Percentiles rank a stretch among this genome's conserved stretches.
Evolutionary conservation across 2,113 vertebrate genomes (phyloP).

Genomic region (Equus przewalskii): DNA sequence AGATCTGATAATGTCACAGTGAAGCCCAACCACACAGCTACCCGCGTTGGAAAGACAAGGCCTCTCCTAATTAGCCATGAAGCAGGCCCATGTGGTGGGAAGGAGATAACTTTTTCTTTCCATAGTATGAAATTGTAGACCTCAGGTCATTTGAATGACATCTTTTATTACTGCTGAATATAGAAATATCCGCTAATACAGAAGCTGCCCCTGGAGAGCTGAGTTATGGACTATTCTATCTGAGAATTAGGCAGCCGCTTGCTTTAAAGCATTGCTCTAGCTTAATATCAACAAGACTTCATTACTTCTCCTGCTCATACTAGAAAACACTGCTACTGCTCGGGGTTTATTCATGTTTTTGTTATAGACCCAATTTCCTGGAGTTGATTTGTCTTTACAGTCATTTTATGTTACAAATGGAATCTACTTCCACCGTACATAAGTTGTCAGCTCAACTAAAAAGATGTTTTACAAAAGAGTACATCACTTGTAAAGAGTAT

Average conservation of each 20-base stretch:
- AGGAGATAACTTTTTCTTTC: constrained; percentile 74
- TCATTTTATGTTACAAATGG: constrained; percentile 77
- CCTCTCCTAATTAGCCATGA: constrained; percentile 60
- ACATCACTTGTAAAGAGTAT: neutral
- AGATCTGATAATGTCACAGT: neutral
- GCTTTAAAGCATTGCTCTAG: constrained; percentile 78
- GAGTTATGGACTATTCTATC: constrained; percentile 61
- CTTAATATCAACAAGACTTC: constrained; percentile 77
- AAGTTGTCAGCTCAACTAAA: constrained; percentile 36
- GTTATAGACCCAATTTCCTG: constrained; percentile 81
- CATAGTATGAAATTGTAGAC: constrained; percentile 79
- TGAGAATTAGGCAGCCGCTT: constrained; percentile 69
- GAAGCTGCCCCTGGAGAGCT: neutral
- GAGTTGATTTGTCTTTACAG: constrained; percentile 57
- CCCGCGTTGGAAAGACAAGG: constrained; percentile 40
- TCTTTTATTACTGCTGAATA: constrained; percentile 77
- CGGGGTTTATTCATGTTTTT: neutral
- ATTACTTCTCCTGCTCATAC: constrained; percentile 57
- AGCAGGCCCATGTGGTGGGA: neutral
- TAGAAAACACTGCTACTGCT: constrained; percentile 68
- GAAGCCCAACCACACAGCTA: neutral
- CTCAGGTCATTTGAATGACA: constrained; percentile 78
- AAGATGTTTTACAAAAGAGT: constrained; percentile 46
- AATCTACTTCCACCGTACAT: neutral
- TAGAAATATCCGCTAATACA: constrained; percentile 65